Evolutionary conservation across 2,797 vertebrate species (phyloP), one percentile per base, ranked within the genome.

Genomic region (Brotula barbata): DNA sequence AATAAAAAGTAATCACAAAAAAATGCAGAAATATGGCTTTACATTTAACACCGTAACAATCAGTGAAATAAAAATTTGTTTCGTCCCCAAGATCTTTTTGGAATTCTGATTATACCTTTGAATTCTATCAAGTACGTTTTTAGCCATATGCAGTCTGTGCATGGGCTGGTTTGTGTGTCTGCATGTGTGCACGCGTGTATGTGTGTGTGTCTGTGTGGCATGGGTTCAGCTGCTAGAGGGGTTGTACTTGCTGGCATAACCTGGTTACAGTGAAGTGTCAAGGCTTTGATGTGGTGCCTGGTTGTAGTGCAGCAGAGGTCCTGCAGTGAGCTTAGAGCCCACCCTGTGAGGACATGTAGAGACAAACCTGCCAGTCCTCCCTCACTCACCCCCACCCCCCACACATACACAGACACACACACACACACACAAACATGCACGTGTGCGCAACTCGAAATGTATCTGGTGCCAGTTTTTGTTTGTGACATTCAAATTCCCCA

Each of bases 11-110:
- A 64, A 52, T 48, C 51, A 50, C 23, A 66, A 67, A 21, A 34
- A 78, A 79, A 83, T 71, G 83, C 83, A 84, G 84, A 89, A 90
- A 89, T 92, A 92, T 92, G 91, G 90, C 91, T 90, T 92, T 80
- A 86, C 78, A 82, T 84, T 89, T 86, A 88, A 89, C 92, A 90
- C 83, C 64, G 81, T 85, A 88, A 89, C 83, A 89, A 89, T 75
- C 72, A 61, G 79, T 81, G 47, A 87, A 65, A 82, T 57, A 50
- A 60, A 80, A 86, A 70, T 57, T 13, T 57, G 42, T 70, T 20
- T 51, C 42, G 44, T 58, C 10, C 43, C 53, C 55, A 51, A 77
- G 74, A 71, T 74, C 33, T 42, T 75, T 65, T 67, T 65, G 64
- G 45, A 72, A 74, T 72, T 83, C 55, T 69, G 63, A 77, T 82